Evolutionary conservation across 2,113 vertebrate species (phyloP).

Genomic region (Onychostruthus taczanowskii): DNA sequence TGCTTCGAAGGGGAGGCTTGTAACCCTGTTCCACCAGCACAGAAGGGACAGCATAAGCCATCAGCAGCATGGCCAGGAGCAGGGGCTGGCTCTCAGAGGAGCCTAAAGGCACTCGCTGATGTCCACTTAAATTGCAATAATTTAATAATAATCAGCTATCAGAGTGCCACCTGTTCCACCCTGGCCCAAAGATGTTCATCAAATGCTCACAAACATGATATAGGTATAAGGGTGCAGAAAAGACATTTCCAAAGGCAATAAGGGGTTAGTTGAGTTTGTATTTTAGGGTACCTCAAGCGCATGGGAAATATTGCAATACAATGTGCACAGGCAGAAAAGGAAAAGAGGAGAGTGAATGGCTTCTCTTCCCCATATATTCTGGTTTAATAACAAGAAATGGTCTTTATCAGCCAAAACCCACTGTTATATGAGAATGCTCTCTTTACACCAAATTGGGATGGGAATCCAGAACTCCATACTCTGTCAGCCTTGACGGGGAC

Average conservation of each 20-base stretch:
- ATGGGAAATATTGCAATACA: neutral
- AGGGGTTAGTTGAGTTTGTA: neutral
- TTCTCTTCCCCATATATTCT: neutral
- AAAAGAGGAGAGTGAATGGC: neutral
- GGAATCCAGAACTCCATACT: neutral
- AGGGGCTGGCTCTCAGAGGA: neutral
- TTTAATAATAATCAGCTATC: neutral
- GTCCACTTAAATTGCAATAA: neutral
- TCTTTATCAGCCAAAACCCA: neutral
- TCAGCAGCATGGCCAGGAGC: neutral
- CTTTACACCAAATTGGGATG: neutral
- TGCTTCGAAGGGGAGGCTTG: conserved; percentile 97
- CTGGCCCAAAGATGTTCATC: neutral
- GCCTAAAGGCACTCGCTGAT: neutral
- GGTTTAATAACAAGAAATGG: neutral
- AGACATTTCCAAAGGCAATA: neutral
- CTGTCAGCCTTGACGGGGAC: neutral
- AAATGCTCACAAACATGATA: neutral
- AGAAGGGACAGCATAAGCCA: conserved; percentile 24
- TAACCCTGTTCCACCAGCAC: conserved; percentile 79
- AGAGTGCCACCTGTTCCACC: neutral
- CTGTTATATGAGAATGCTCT: neutral
- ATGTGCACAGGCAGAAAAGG: neutral
- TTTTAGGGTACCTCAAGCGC: neutral
- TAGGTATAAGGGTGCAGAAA: neutral